These are phyloP conservation scores for Holcopasites calliopsidis DNA, from an alignment of 1,140 invertebrate genomes.

Conservation along the genomic window DNA sequence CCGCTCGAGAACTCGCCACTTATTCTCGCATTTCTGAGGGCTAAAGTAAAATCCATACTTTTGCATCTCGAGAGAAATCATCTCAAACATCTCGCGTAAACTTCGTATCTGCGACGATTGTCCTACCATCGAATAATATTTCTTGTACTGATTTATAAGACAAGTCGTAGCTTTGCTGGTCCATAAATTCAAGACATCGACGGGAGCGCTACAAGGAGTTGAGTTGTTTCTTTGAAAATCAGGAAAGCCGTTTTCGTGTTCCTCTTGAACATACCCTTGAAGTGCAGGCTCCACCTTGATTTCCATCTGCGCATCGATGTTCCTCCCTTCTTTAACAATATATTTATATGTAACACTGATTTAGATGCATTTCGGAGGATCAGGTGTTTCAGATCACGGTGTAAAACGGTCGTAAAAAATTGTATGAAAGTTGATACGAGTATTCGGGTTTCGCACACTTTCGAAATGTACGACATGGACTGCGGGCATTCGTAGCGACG, in stretches of 20 bases:
- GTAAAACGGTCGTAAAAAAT: no score
- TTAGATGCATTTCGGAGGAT: not conserved
- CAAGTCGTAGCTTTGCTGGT: slow-evolving; percentile 72
- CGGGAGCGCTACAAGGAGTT: slow-evolving; percentile 52
- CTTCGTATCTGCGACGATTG: slow-evolving; percentile 69
- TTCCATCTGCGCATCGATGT: slow-evolving; percentile 48
- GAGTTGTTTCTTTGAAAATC: slow-evolving; percentile 40
- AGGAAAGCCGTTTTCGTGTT: slow-evolving; percentile 56
- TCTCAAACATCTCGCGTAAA: slow-evolving; percentile 74
- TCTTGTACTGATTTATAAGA: slow-evolving; percentile 72
- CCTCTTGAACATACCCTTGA: slow-evolving; percentile 55
- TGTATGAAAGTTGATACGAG: no score
- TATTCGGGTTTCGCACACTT: slow-evolving; percentile 25
- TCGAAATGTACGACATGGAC: slow-evolving; percentile 6
- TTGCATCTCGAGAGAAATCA: slow-evolving; percentile 72
- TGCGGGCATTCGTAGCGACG: not conserved
- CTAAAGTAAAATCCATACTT: slow-evolving; percentile 71
- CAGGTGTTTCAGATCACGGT: no score
- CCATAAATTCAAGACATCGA: slow-evolving; percentile 64
- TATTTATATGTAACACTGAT: slow-evolving; percentile 1
- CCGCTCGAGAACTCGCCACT: slow-evolving; percentile 71
- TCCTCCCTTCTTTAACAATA: slow-evolving; percentile 40
- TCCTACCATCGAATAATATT: slow-evolving; percentile 70
- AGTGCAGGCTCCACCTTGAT: slow-evolving; percentile 64
- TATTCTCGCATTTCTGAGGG: slow-evolving; percentile 72